Evolutionary conservation across 2,113 vertebrate species (phyloP), one percentile per base, ranked within the genome.

Genomic region (Brachionichthys hirsutus): DNA sequence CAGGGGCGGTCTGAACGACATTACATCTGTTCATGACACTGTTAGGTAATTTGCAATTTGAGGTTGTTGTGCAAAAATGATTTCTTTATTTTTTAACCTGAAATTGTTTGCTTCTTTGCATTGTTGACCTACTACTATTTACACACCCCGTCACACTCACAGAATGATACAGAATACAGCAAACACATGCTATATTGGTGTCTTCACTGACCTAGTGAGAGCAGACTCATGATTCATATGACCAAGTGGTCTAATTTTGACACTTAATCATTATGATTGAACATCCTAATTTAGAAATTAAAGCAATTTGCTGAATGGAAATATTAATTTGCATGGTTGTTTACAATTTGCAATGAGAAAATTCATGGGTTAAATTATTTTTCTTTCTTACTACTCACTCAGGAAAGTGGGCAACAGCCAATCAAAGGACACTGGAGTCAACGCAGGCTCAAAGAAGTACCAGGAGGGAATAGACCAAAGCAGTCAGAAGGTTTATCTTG

Each of bases 211-310:
- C 4, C n/a, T 2, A 3, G 13, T 30, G 42, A 57, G 19, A 50
- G 22, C 52, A 61, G 17, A 52, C 24, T 50, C 45, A 14, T 75
- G 63, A 80, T 19, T 78, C 54, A 67, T 42, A 53, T 48, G 38
- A 15, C 62, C 70, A 22, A 61, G 3, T 47, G 12, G 18, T 67
- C 60, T 59, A 49, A 78, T 82, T 79, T 52, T 1, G 17, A 35
- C 36, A 12, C 73, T 55, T 87, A 67, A 85, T 86, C 19, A 44
- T 48, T 49, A 36, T 71, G 42, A 84, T 83, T 83, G 62, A 54
- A 75, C 70, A 64, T 80, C 77, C 73, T 80, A 54, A 87, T 75
- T 82, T 54, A 75, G 12, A 50, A 71, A 70, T 79, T 73, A 78
- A 65, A 65, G 56, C 20, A 54, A 74, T 70, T 65, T 58, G 62